Conservation (phyloP, 1,140 invertebrate species). For the Grapholita molesta region DNA sequence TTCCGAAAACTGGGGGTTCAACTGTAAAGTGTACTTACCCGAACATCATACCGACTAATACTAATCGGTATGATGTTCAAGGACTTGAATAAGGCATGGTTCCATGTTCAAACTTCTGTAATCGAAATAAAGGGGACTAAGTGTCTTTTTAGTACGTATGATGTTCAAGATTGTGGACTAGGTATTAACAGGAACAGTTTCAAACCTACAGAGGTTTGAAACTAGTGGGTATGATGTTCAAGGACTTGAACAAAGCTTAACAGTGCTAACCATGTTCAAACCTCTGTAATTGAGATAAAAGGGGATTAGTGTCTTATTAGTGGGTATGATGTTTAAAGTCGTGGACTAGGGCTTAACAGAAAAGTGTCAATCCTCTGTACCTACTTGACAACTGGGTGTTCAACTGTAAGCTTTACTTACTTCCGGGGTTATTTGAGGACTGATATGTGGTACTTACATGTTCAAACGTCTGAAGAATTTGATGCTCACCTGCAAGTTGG, state of each 20-base stretch:
- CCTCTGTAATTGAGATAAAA: background rate
- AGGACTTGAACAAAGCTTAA: slow-evolving; percentile 67
- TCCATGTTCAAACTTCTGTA: background rate
- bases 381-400: too few species aligned
- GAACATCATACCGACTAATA: slow-evolving; percentile 51
- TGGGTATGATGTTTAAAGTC: background rate
- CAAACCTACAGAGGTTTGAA: slow-evolving; percentile 39
- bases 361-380: too few species aligned
- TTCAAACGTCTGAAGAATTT: too few species aligned
- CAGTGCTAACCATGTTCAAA: slow-evolving; percentile 21
- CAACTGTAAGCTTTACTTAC: slow-evolving; percentile 75
- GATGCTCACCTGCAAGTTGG: too few species aligned
- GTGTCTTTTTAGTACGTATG: background rate
- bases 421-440: slow-evolving; percentile 71
- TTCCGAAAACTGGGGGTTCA: slow-evolving; percentile 70
- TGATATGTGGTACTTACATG: background rate
- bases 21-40: slow-evolving; percentile 77
- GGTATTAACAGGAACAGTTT: background rate
- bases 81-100: background rate
- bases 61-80: background rate
- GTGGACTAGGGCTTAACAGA: background rate
- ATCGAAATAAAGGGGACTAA: background rate
- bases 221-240: too few species aligned
- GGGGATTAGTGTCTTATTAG: background rate
- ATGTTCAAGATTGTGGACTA: background rate